These are phyloP conservation scores for Lithodes maja DNA, from an alignment of 2,888 invertebrate species.

Conservation along the genomic window DNA sequence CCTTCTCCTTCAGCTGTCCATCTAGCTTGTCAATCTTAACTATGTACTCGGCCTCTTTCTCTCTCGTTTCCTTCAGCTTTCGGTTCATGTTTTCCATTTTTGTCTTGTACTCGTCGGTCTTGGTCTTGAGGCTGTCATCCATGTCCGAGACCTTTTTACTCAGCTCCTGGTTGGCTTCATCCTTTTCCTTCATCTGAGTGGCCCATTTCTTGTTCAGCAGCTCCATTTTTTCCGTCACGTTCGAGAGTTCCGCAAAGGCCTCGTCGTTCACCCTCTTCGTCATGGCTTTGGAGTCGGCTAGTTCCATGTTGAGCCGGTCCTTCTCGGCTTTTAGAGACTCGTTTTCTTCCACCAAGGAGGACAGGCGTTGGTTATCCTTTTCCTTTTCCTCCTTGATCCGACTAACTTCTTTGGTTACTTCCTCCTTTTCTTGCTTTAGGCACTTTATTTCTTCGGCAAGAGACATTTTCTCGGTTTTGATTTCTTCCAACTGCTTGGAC, in stretches of 20 bases:
- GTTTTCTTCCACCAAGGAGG: constrained; percentile 20
- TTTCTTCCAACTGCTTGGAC: constrained; percentile 25
- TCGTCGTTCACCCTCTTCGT: constrained; percentile 27
- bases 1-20: not conserved
- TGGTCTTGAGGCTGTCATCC: constrained; percentile 21
- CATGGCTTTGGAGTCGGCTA: constrained; percentile 27
- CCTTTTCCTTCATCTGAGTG: constrained; percentile 56
- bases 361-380: constrained; percentile 24
- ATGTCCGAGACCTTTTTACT: constrained; percentile 43
- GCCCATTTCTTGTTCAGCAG: constrained; percentile 47
- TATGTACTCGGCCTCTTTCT: not conserved
- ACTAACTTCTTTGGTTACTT: constrained; percentile 27
- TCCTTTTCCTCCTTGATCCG: constrained; percentile 48
- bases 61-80: not conserved
- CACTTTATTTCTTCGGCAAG: constrained; percentile 17
- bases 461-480: not conserved
- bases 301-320: constrained; percentile 28
- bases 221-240: constrained; percentile 48
- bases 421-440: constrained; percentile 38
- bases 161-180: constrained; percentile 40
- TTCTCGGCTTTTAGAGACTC: constrained; percentile 34
- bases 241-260: constrained; percentile 36
- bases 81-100: constrained; percentile 30
- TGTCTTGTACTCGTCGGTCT: constrained; percentile 31
- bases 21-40: constrained; percentile 11